Percentiles rank a stretch among this genome's conserved stretches.
phyloP scores from a whole-genome alignment of 2,113 vertebrate genomes.

The Arvicanthis niloticus region DNA sequence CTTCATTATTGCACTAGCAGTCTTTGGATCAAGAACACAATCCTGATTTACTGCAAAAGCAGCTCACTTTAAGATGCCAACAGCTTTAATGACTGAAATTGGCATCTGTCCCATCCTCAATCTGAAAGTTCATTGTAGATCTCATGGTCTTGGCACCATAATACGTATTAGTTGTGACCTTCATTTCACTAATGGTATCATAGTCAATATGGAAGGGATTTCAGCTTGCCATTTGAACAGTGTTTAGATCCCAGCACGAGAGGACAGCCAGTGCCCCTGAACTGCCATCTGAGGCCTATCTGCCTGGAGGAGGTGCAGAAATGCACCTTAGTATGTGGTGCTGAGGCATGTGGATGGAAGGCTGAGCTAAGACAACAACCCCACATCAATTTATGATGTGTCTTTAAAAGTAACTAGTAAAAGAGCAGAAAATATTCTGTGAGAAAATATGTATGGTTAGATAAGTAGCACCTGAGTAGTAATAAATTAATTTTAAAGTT shows the following conservation, averaged over 20 bases:
- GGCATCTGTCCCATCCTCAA: constrained; percentile 93
- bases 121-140: constrained; percentile 99
- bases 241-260: neutral
- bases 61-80: constrained; percentile 96
- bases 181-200: constrained; percentile 97
- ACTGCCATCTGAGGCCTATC: neutral
- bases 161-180: constrained; percentile 96
- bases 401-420: neutral
- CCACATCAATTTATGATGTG: neutral
- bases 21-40: constrained; percentile 94
- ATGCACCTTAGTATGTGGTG: neutral
- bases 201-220: constrained; percentile 92
- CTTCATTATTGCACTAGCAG: constrained; percentile 93
- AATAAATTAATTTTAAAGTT: constrained; percentile 17
- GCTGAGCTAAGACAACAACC: neutral
- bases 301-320: neutral
- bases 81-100: constrained; percentile 96
- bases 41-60: constrained; percentile 97
- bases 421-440: neutral
- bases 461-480: neutral
- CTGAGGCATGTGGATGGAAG: neutral
- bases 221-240: constrained; percentile 86
- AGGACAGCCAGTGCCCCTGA: neutral
- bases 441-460: neutral
- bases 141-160: constrained; percentile 98